Evolutionary conservation across 1,140 invertebrate genomes (phyloP).

Genomic region (Epicauta chinensis): DNA sequence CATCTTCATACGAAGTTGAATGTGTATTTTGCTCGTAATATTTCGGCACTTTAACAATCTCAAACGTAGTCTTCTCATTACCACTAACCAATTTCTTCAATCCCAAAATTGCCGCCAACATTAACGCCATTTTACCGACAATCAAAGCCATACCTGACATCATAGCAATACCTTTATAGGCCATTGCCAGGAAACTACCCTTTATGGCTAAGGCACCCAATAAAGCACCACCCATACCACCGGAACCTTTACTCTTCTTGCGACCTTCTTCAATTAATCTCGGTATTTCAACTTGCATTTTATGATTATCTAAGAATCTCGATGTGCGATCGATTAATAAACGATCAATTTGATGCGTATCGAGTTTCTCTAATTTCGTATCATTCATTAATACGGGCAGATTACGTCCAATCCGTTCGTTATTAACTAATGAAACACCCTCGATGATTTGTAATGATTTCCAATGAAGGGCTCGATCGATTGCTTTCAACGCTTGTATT

Average conservation of each 20-base stretch:
- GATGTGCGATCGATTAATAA: constrained; percentile 52
- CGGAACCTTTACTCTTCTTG: constrained; percentile 48
- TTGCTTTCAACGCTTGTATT: constrained; percentile 55
- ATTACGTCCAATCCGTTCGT: constrained; percentile 9
- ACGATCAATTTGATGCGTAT: constrained; percentile 47
- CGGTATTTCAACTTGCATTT: constrained; percentile 52
- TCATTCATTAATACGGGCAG: constrained; percentile 35
- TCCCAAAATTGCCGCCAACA: constrained; percentile 66
- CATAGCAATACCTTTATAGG: constrained; percentile 65
- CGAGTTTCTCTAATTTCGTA: constrained; percentile 47
- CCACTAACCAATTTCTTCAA: constrained; percentile 65
- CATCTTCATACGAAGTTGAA: constrained; percentile 64
- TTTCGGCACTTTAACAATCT: constrained; percentile 79
- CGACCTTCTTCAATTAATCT: constrained; percentile 50
- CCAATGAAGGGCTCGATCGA: constrained; percentile 55
- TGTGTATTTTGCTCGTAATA: constrained; percentile 69
- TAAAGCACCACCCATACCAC: constrained; percentile 48
- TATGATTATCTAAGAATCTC: constrained; percentile 54
- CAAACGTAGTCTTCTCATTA: constrained; percentile 72
- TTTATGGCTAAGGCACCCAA: constrained; percentile 60
- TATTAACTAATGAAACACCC: constrained; percentile 47
- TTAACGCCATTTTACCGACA: constrained; percentile 66
- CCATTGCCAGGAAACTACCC: constrained; percentile 62
- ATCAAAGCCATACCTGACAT: constrained; percentile 67
- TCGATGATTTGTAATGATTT: constrained; percentile 56